phyloP scores from a whole-genome alignment of 2,888 invertebrate species.

The Gari tellinella region DNA sequence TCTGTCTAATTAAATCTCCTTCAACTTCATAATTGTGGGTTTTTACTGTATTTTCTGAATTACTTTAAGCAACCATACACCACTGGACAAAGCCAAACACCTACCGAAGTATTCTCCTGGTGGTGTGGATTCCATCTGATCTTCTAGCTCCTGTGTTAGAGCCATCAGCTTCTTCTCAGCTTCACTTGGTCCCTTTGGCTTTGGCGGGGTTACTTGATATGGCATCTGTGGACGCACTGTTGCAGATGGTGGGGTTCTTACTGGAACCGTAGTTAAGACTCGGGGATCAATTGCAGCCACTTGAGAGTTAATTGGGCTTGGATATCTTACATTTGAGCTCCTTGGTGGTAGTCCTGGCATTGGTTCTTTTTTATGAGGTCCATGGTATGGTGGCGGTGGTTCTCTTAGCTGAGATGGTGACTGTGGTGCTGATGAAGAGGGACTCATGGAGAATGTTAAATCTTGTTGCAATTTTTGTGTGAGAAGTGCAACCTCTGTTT shows the following conservation, averaged over 20 bases:
- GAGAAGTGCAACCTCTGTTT: slow-evolving; percentile 80
- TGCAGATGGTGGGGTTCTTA: slow-evolving; percentile 56
- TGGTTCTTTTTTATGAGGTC: slow-evolving; percentile 81
- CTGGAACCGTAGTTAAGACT: slow-evolving; percentile 36
- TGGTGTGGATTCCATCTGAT: slow-evolving; percentile 94
- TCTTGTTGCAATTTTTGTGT: slow-evolving; percentile 80
- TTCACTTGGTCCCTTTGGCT: slow-evolving; percentile 72
- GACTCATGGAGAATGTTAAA: slow-evolving; percentile 68
- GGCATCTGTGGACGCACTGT: slow-evolving; percentile 61
- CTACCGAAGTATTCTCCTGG: slow-evolving; percentile 98
- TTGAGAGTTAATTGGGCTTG: slow-evolving; percentile 47
- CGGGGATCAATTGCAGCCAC: slow-evolving; percentile 27
- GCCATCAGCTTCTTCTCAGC: slow-evolving; percentile 82
- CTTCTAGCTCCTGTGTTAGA: slow-evolving; percentile 81
- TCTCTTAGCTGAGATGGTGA: slow-evolving; percentile 54
- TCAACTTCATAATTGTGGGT: too few relatives aligned
- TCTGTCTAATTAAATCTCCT: too few relatives aligned
- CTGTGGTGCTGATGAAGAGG: slow-evolving; percentile 58
- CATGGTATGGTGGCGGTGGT: slow-evolving; percentile 83
- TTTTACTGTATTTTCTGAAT: too few relatives aligned
- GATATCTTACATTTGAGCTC: slow-evolving; percentile 52
- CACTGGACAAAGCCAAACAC: slow-evolving; percentile 65
- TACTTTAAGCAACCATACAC: too few relatives aligned
- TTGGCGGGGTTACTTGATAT: slow-evolving; percentile 76
- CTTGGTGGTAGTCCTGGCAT: slow-evolving; percentile 66